Conservation (phyloP, 2,888 invertebrate genomes). For the Latrodectus hesperus region DNA sequence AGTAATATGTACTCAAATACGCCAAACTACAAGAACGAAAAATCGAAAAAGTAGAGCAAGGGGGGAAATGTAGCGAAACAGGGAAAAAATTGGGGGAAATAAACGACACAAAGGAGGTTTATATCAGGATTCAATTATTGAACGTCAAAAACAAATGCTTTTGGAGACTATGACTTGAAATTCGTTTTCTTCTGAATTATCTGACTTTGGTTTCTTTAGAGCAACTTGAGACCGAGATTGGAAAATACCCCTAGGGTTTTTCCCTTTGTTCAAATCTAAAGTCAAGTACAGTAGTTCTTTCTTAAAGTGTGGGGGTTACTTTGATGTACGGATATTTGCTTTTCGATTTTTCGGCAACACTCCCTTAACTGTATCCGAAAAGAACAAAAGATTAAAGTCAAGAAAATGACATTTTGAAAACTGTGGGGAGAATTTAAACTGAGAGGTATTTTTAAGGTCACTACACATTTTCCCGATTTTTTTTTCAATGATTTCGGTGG, state of each 20-base stretch:
- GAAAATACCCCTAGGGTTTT: conserved; percentile 21
- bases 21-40: conserved; percentile 28
- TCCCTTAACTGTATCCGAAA: not conserved
- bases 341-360: conserved; percentile 2
- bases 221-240: conserved; percentile 28
- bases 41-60: conserved; percentile 7
- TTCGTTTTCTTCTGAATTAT: conserved; percentile 41
- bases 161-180: conserved; percentile 38
- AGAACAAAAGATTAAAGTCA: conserved; percentile 3
- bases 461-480: too few species aligned
- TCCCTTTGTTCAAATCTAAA: not conserved
- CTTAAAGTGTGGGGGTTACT: not conserved
- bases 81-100: not conserved
- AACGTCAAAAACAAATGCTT: conserved; percentile 58
- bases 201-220: conserved; percentile 6
- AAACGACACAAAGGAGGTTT: conserved; percentile 27
- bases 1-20: conserved; percentile 21
- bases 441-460: too few species aligned
- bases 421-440: not conserved
- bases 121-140: conserved; percentile 60
- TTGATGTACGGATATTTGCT: conserved; percentile 2
- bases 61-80: too few species aligned
- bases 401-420: conserved; percentile 1
- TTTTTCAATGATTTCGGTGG: too few species aligned
- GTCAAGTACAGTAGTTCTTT: not conserved